Base-by-base conservation (phyloP, 35 echinoderm and acorn worm genomes). In the Anneissia japonica region DNA sequence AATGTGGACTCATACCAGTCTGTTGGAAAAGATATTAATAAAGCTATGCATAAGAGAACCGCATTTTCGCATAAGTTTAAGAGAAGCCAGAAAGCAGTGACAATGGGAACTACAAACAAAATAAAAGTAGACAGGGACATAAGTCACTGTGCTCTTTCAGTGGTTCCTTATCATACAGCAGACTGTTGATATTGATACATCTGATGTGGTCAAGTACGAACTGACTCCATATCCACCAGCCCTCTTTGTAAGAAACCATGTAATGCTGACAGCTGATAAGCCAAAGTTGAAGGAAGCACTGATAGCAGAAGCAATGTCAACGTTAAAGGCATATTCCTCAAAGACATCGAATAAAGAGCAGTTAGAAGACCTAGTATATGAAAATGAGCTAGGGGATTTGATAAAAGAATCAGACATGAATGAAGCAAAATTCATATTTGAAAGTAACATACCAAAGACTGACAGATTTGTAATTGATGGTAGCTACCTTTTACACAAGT, bases 1-100 rank as follows among this genome's bases (percentile, higher is more conserved):
- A 90, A 93, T 87, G 92, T 87, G 5, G 74, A 93, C 82, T 28
- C 85, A 23, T 43, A 12, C 37, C 31, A 90, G 30, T 31, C 51
- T 19, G 83, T 93, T 82, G 88, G 87, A 11, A 74, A 31, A 30
- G 77, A 64, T n/a, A 86, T 89, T 37, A 82, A 82, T 23, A 30
- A 75, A 16, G 75, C 74, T 45, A 93, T 93, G 86, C 30, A 37
- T 84, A 82, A 51, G 40, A 38, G 88, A 35, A 23, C 75, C 23
- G 74, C 36, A 21, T 91, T 86, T 73, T 32, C 36, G 28, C n/a
- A 79, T 2, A 46, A 30, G 19, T 91, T 82, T 77, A 91, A 83
- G 37, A 38, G 85, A 10, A 87, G 87, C 21, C 32, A 28, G 21
- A 34, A 73, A 35, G 88, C 37, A 31, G 76, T 76, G 41, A 87